A percentile compares a stretch with the other conserved stretches of the same genome.
Evolutionary conservation across 2,888 invertebrate genomes (phyloP).

Genomic region (Leptogaster cylindrica): DNA sequence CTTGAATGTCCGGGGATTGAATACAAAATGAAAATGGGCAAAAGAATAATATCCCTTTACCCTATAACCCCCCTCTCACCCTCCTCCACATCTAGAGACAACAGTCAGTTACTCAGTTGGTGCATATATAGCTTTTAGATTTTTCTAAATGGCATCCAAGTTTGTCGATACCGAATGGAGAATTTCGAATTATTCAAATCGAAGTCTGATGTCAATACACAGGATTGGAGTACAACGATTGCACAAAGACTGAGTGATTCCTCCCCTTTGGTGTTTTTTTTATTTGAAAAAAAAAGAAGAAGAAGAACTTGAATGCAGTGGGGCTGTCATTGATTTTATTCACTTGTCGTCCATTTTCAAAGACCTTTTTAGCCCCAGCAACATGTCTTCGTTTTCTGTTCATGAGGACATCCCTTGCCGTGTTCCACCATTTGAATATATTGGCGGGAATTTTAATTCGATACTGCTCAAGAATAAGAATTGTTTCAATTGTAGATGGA

Average conservation of each 20-base stretch:
- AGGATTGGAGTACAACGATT: conserved; percentile 30
- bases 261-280: conserved; percentile 44
- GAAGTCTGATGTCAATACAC: conserved; percentile 35
- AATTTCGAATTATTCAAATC: conserved; percentile 33
- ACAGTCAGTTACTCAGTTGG: no score
- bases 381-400: conserved; percentile 29
- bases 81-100: no score
- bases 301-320: conserved; percentile 34
- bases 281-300: no score
- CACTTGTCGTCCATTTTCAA: conserved; percentile 39
- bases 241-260: conserved; percentile 40
- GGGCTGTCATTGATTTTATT: conserved; percentile 29
- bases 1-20: conserved; percentile 37
- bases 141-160: background rate
- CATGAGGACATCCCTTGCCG: conserved; percentile 32
- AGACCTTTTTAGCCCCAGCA: conserved; percentile 33
- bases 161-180: conserved; percentile 13
- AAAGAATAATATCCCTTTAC: conserved; percentile 3
- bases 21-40: conserved; percentile 35
- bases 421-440: conserved; percentile 11
- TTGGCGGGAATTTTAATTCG: conserved; percentile 15
- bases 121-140: no score
- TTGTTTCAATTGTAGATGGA: no score
- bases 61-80: no score
- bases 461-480: background rate